phyloP scores from a whole-genome alignment of 2,113 vertebrate species.

The Muscicapa adusta region DNA sequence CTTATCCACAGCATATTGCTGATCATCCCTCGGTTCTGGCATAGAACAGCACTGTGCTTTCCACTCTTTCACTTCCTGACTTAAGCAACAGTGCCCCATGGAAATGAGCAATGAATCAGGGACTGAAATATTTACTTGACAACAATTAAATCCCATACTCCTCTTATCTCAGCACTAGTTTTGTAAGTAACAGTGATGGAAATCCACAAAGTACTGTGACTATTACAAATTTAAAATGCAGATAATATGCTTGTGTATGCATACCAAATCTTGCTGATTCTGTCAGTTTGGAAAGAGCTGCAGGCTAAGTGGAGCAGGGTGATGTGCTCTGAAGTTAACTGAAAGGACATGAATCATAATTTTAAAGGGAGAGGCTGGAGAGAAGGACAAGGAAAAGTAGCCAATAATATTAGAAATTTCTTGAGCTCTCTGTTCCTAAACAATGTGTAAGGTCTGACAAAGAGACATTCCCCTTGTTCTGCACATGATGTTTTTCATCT shows the following conservation, averaged over 20 bases:
- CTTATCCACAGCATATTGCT: not conserved
- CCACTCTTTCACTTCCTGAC: not conserved
- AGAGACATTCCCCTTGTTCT: not conserved
- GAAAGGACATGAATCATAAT: not conserved
- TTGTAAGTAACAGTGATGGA: not conserved
- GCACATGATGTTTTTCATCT: not conserved
- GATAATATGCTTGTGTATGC: not conserved
- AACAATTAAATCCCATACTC: not conserved
- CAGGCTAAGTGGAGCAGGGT: not conserved
- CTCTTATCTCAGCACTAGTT: not conserved
- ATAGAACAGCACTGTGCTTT: not conserved
- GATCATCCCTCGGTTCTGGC: not conserved
- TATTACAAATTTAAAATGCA: not conserved
- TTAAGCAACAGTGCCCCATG: not conserved
- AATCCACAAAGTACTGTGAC: not conserved
- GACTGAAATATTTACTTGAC: not conserved
- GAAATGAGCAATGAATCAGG: not conserved
- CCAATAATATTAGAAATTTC: not conserved
- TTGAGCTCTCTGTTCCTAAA: not conserved
- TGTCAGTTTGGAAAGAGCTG: not conserved
- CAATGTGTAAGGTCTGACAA: not conserved
- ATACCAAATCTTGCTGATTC: not conserved
- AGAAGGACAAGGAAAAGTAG: not conserved
- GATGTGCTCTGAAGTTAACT: not conserved
- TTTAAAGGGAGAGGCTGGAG: not conserved